Conservation (phyloP, 2,113 vertebrate species). For the Neotoma lepida region DNA sequence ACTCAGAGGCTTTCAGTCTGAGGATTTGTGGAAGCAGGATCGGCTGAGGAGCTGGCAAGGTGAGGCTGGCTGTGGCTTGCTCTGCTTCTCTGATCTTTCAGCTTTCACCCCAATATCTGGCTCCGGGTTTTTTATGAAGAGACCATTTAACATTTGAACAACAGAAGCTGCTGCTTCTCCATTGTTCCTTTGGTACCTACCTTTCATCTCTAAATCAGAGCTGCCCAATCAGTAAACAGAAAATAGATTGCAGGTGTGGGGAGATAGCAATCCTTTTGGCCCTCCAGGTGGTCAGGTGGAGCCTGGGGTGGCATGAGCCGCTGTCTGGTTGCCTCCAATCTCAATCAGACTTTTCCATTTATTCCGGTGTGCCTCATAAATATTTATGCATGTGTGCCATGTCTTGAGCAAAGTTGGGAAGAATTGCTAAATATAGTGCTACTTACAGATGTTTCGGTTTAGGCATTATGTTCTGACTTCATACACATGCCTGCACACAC, state of each 20-base stretch:
- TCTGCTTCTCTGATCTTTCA: too few species aligned
- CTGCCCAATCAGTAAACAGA: conserved; percentile 56
- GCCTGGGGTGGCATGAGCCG: not conserved
- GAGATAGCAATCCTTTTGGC: conserved; percentile 14
- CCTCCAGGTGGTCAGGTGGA: conserved; percentile 14
- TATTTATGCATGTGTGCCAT: conserved; percentile 32
- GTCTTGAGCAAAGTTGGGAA: conserved; percentile 1
- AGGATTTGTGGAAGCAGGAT: too few species aligned
- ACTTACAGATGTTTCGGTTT: conserved; percentile 58
- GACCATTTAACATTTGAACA: too few species aligned
- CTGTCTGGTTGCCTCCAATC: not conserved
- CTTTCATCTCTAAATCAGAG: conserved; percentile 53
- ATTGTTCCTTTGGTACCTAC: conserved; percentile 20
- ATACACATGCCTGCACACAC: not conserved
- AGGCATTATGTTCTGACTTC: not conserved
- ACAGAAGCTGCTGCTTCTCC: not conserved
- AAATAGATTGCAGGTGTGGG: conserved; percentile 39
- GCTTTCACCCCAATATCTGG: too few species aligned
- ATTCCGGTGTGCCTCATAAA: conserved; percentile 15
- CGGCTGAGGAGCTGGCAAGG: too few species aligned
- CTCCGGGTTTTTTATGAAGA: too few species aligned
- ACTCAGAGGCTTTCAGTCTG: too few species aligned
- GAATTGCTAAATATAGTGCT: conserved; percentile 53
- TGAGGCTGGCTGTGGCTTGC: too few species aligned
- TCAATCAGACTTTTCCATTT: conserved; percentile 43